Conservation (phyloP, 2,113 vertebrate species). For the Bufo gargarizans region DNA sequence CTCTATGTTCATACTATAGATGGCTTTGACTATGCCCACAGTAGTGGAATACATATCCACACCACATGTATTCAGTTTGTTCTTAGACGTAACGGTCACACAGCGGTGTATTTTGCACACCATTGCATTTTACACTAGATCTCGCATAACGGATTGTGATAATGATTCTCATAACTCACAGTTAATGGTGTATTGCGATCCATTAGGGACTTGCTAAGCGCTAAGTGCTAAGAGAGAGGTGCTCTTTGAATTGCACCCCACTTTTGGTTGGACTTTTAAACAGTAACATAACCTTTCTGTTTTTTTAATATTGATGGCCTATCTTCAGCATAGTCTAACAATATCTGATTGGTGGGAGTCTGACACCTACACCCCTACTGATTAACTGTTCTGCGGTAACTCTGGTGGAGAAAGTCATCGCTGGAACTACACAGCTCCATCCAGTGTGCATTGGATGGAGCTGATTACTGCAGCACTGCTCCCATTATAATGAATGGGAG, state of each 20-base stretch:
- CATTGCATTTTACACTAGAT: not conserved
- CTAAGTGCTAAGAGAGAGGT: not conserved
- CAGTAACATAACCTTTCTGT: no score
- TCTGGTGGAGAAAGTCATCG: no score
- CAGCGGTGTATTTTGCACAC: not conserved
- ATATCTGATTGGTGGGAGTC: no score
- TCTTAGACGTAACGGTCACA: not conserved
- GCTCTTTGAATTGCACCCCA: not conserved
- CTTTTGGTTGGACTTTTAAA: not conserved
- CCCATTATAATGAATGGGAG: no score
- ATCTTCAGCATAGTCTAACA: no score
- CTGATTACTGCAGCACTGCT: no score
- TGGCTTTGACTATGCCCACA: not conserved
- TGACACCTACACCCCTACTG: no score
- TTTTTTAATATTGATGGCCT: no score
- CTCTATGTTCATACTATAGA: not conserved
- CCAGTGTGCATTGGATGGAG: no score
- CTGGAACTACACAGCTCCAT: no score
- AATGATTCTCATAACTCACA: conserved; percentile 4
- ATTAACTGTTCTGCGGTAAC: no score
- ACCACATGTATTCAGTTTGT: not conserved
- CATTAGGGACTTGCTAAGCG: not conserved
- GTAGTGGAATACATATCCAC: not conserved
- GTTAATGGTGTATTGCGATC: not conserved
- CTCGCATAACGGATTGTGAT: not conserved